Evolutionary conservation across 2,113 vertebrate genomes (phyloP).

Genomic region (Falco punctatus): DNA sequence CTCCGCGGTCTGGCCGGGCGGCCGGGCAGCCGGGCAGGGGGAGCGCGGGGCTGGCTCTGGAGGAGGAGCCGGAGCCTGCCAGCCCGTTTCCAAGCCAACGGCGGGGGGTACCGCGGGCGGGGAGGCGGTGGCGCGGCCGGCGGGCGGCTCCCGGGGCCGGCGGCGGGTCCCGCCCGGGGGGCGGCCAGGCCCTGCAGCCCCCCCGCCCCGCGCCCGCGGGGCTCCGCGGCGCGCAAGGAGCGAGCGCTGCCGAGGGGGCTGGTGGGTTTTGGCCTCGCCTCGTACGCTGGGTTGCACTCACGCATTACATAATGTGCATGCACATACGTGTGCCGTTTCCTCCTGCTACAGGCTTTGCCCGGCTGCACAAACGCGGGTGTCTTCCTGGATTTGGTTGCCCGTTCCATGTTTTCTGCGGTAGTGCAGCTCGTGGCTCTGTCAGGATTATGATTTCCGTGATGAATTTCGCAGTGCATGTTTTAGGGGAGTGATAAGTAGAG

Average conservation of each 20-base stretch:
- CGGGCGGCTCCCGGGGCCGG: not conserved
- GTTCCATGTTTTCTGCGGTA: not conserved
- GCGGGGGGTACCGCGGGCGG: conserved; percentile 25
- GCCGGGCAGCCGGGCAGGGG: conserved; percentile 40
- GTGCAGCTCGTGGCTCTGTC: accelerated
- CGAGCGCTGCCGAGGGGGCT: not conserved
- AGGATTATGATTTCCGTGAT: accelerated
- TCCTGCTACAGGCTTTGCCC: not conserved
- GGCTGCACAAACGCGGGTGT: not conserved
- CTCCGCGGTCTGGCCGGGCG: not conserved
- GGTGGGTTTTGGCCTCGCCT: not conserved
- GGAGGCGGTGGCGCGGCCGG: not conserved
- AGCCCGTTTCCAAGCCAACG: conserved; percentile 64
- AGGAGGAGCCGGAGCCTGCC: conserved; percentile 43
- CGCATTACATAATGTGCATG: not conserved
- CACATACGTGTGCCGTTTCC: not conserved
- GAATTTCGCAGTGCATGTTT: accelerated
- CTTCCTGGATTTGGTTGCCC: not conserved
- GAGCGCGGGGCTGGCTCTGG: conserved; percentile 45
- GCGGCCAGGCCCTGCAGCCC: not conserved
- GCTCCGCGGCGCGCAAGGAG: not conserved
- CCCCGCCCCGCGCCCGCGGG: not conserved
- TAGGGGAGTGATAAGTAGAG: not conserved
- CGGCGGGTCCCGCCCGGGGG: not conserved
- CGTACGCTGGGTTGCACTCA: not conserved